Conservation (phyloP, 2,113 vertebrate genomes). For the Chaenogobius annularis region DNA sequence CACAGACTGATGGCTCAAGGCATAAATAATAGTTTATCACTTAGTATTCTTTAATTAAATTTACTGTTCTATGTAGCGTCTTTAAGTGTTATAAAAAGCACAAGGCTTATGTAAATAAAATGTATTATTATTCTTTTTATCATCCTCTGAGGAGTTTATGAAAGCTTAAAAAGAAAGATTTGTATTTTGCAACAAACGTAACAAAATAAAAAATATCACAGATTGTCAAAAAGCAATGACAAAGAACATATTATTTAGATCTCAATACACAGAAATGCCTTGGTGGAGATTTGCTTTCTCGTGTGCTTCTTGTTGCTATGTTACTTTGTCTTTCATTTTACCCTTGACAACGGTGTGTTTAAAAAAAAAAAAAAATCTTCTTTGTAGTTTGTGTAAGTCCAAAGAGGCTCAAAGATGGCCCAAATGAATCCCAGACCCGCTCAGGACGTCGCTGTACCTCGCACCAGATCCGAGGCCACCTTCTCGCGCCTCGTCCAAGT, state of each 20-base stretch:
- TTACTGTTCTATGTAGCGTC: no score
- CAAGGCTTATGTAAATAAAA: no score
- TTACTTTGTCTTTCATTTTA: constrained; percentile 12
- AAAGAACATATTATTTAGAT: background rate
- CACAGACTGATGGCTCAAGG: background rate
- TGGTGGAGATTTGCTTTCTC: background rate
- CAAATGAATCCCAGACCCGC: constrained; percentile 42
- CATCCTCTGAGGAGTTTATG: no score
- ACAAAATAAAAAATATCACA: background rate
- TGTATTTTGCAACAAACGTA: no score
- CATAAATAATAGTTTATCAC: background rate
- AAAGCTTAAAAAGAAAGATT: no score
- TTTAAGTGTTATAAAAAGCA: no score
- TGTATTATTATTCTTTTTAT: no score
- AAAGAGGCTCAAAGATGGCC: constrained; percentile 44
- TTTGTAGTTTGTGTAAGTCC: constrained; percentile 17
- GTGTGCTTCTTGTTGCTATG: background rate
- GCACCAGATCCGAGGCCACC: constrained; percentile 36
- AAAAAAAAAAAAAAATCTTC: background rate
- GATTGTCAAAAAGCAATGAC: background rate
- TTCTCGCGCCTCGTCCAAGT: constrained; percentile 42
- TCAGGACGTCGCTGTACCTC: constrained; percentile 8
- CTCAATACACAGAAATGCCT: background rate
- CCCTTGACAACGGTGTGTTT: constrained; percentile 23
- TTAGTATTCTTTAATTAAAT: no score